Evolutionary conservation across 2,113 vertebrate species (phyloP).

Genomic region (Athene cunicularia): DNA sequence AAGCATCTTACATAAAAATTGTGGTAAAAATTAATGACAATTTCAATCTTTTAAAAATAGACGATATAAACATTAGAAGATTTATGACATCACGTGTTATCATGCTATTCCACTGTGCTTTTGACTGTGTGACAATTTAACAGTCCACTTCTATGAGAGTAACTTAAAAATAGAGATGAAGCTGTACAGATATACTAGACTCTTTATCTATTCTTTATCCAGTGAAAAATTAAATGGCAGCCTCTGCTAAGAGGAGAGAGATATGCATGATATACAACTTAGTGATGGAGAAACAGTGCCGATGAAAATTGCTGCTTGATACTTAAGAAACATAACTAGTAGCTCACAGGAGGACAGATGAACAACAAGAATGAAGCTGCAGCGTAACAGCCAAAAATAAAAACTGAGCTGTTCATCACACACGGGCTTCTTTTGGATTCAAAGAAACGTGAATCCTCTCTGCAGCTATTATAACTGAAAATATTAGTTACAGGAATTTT

Average conservation of each 20-base stretch:
- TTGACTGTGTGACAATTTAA: neutral
- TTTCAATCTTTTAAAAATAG: neutral
- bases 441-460: neutral
- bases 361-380: neutral
- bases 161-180: neutral
- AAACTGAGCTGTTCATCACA: neutral
- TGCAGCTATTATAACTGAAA: neutral
- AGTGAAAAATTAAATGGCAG: neutral
- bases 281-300: neutral
- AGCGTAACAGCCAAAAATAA: neutral
- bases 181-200: neutral
- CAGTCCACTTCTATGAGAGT: neutral
- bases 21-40: neutral
- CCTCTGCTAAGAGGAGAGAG: neutral
- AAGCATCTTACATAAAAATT: neutral
- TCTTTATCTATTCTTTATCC: neutral
- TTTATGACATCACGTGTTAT: neutral
- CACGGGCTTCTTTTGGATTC: neutral
- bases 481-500: neutral
- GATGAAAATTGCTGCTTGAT: neutral
- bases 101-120: neutral
- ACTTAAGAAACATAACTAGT: neutral
- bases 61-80: neutral
- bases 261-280: neutral
- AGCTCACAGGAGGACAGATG: neutral